Percentiles rank a stretch among this genome's conserved stretches.
Evolutionary conservation across 2,888 invertebrate genomes (phyloP).

Genomic region (Rhamphomyia laevipes): DNA sequence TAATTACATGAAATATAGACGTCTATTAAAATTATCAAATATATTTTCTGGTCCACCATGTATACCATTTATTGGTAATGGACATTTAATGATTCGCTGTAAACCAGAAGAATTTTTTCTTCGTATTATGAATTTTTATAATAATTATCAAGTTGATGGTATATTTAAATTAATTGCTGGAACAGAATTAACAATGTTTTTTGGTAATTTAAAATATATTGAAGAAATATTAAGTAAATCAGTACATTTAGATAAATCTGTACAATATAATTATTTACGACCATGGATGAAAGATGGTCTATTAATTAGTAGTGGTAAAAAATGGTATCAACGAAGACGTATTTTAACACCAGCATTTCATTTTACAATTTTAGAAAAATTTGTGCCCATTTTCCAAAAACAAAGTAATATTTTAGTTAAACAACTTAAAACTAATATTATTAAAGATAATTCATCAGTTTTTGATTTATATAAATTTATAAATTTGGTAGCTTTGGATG

Average conservation of each 20-base stretch:
- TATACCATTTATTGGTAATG: conserved; percentile 43
- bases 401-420: conserved; percentile 44
- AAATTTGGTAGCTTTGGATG: conserved; percentile 20
- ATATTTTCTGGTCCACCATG: conserved; percentile 32
- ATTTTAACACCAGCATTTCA: conserved; percentile 63
- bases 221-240: conserved; percentile 17
- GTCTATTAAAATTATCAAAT: conserved; percentile 22
- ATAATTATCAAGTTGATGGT: background rate
- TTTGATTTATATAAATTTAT: conserved; percentile 51
- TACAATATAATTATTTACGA: conserved; percentile 21
- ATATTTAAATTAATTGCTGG: conserved; percentile 15
- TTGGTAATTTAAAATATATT: conserved; percentile 24
- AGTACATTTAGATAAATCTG: background rate
- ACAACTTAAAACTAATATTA: conserved; percentile 35
- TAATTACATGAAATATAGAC: conserved; percentile 20
- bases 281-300: conserved; percentile 31
- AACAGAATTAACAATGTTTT: conserved; percentile 26
- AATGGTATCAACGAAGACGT: conserved; percentile 53
- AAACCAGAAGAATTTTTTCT: background rate
- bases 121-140: background rate
- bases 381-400: conserved; percentile 51
- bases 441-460: conserved; percentile 31
- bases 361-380: conserved; percentile 58
- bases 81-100: conserved; percentile 20
- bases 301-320: conserved; percentile 26